A percentile compares a stretch with the other conserved stretches of the same genome.
These are phyloP conservation scores for Catocala nupta DNA, from an alignment of 2,888 invertebrate genomes.

Conservation along the genomic window DNA sequence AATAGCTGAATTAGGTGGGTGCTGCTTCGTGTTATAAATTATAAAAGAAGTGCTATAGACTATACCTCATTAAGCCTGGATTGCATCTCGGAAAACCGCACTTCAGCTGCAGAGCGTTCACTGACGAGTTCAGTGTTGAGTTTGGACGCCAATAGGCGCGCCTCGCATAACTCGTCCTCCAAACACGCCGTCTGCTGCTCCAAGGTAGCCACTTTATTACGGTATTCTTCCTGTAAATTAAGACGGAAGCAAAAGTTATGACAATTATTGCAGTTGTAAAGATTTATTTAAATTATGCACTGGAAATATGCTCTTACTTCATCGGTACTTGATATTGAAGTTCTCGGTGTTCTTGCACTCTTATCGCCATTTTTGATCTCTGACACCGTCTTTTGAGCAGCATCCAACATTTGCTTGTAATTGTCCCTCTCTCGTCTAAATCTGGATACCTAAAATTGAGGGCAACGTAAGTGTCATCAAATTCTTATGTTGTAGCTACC, in stretches of 20 bases:
- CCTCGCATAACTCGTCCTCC: slow-evolving; percentile 96
- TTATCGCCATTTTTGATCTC: slow-evolving; percentile 90
- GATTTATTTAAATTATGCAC: too few relatives aligned
- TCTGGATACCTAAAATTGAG: slow-evolving; percentile 83
- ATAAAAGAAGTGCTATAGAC: neutral
- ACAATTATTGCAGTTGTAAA: too few relatives aligned
- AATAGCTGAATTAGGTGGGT: too few relatives aligned
- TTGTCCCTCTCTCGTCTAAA: slow-evolving; percentile 96
- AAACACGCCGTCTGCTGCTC: slow-evolving; percentile 95
- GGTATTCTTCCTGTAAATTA: slow-evolving; percentile 88
- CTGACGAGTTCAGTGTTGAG: slow-evolving; percentile 96
- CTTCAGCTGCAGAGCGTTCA: slow-evolving; percentile 94
- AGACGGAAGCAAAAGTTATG: neutral
- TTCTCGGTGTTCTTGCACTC: slow-evolving; percentile 81
- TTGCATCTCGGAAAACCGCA: slow-evolving; percentile 95
- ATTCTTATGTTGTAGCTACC: neutral
- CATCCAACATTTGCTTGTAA: slow-evolving; percentile 96
- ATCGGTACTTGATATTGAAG: slow-evolving; percentile 91
- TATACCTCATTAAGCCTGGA: slow-evolving; percentile 93
- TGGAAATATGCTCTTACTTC: slow-evolving; percentile 80
- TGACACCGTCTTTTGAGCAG: slow-evolving; percentile 94
- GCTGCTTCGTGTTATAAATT: too few relatives aligned
- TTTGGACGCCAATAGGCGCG: slow-evolving; percentile 93
- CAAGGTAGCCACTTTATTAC: slow-evolving; percentile 90
- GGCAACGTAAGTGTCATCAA: neutral